Conservation (phyloP, 1,140 invertebrate species). For the Eupeodes corollae region DNA sequence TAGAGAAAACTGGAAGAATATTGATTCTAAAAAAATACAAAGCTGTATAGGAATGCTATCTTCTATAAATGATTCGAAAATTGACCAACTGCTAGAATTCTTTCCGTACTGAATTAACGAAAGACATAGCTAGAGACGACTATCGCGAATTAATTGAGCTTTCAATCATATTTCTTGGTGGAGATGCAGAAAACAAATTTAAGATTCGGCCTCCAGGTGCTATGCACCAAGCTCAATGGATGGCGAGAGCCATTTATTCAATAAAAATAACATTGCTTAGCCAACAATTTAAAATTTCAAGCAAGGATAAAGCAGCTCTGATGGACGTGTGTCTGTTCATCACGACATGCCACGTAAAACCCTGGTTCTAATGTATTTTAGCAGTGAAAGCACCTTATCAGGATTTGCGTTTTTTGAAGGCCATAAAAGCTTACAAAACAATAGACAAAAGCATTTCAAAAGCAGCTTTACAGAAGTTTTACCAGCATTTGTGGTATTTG, state of each 20-base stretch:
- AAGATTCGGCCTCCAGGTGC: too few relatives aligned
- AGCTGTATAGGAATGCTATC: neutral
- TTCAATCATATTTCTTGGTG: too few relatives aligned
- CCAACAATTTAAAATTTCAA: constrained; percentile 10
- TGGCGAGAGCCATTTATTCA: constrained; percentile 1
- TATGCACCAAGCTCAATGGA: too few relatives aligned
- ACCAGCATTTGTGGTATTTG: too few relatives aligned
- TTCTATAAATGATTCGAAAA: neutral
- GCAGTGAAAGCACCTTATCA: constrained; percentile 12
- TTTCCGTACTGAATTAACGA: constrained; percentile 5
- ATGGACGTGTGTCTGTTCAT: neutral
- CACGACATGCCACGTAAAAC: constrained; percentile 14
- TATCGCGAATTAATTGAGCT: constrained; percentile 30
- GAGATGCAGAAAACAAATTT: too few relatives aligned
- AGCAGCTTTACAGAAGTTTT: too few relatives aligned
- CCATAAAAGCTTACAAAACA: constrained; percentile 7
- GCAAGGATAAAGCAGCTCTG: too few relatives aligned
- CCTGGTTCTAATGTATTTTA: constrained; percentile 11
- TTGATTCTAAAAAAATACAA: constrained; percentile 6
- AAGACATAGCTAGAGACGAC: constrained; percentile 16
- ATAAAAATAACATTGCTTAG: constrained; percentile 14
- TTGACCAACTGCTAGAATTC: constrained; percentile 2
- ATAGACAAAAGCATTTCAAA: too few relatives aligned
- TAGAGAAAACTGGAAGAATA: constrained; percentile 9
- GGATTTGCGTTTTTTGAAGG: constrained; percentile 16